phyloP scores from a whole-genome alignment of 2,888 invertebrate genomes.

The Stegophylla sp. region DNA sequence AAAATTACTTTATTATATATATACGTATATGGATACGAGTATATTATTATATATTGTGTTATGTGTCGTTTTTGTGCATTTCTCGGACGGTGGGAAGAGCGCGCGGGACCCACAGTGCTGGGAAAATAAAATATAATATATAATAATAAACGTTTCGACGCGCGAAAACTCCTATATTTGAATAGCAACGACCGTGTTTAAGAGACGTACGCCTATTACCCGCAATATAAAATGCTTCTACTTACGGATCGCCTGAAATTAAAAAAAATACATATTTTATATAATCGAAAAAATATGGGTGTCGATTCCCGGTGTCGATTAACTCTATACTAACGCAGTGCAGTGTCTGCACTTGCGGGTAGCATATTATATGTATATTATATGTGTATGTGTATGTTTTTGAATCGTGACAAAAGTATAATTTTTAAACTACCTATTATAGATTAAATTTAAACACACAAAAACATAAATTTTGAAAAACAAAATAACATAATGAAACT shows the following conservation, averaged over 20 bases:
- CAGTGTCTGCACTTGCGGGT: not conserved
- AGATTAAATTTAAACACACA: no score
- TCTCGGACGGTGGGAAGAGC: not conserved
- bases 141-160: constrained; percentile 27
- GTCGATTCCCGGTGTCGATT: constrained; percentile 48
- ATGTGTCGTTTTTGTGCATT: constrained; percentile 27
- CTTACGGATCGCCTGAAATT: constrained; percentile 28
- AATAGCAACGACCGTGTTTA: constrained; percentile 38
- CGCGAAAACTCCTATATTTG: constrained; percentile 47
- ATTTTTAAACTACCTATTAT: no score
- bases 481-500: no score
- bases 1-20: constrained; percentile 49
- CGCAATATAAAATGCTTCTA: no score
- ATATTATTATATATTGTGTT: no score
- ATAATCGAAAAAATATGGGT: constrained; percentile 35
- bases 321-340: no score
- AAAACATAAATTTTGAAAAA: no score
- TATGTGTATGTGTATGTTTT: no score
- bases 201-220: not conserved
- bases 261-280: constrained; percentile 22
- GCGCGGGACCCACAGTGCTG: constrained; percentile 2
- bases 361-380: constrained; percentile 15
- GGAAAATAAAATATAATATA: constrained; percentile 41
- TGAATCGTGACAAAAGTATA: no score
- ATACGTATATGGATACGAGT: no score